phyloP scores from a whole-genome alignment of 2,113 vertebrate species.

The Lophura nycthemera region DNA sequence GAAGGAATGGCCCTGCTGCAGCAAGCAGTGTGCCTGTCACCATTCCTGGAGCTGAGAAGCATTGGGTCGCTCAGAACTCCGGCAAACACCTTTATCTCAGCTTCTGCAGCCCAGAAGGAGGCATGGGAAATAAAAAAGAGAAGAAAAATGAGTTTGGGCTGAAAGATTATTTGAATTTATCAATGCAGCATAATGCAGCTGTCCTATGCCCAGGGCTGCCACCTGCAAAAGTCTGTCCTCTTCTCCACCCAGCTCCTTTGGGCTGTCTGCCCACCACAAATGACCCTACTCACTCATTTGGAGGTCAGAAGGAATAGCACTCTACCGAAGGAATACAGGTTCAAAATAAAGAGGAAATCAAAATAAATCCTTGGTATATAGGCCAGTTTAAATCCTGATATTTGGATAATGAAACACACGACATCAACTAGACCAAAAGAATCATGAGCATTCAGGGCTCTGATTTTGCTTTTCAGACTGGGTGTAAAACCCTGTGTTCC shows the following conservation, averaged over 20 bases:
- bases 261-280: neutral
- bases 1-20: neutral
- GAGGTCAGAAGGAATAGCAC: neutral
- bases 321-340: neutral
- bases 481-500: constrained; percentile 39
- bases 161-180: neutral
- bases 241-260: neutral
- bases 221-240: neutral
- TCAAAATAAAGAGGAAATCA: neutral
- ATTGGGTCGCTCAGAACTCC: neutral
- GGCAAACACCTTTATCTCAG: neutral
- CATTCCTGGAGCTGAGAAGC: neutral
- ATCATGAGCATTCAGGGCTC: neutral
- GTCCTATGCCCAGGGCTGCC: neutral
- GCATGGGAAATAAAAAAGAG: neutral
- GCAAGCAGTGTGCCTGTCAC: neutral
- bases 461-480: constrained; percentile 22
- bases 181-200: neutral
- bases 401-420: neutral
- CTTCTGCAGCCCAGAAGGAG: neutral
- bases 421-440: neutral
- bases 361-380: neutral
- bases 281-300: neutral
- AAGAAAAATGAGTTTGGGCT: neutral
- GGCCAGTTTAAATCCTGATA: neutral